A percentile compares a stretch with the other conserved stretches of the same genome.
Evolutionary conservation across 2,797 vertebrate species (phyloP).

Genomic region (Aphelocoma californica): DNA sequence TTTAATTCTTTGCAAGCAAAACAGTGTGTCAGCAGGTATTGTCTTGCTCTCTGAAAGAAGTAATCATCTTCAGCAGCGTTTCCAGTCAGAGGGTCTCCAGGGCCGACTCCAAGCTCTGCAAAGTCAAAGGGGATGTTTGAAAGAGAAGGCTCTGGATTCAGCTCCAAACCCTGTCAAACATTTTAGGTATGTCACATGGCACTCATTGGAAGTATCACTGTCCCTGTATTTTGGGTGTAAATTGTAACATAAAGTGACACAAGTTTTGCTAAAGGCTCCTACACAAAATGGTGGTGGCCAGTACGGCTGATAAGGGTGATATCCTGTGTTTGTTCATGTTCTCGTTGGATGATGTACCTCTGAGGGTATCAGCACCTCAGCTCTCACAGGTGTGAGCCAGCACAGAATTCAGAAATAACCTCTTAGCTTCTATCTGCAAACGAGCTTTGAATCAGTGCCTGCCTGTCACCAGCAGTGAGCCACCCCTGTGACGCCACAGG

Average conservation of each 20-base stretch:
- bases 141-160: neutral
- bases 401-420: neutral
- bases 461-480: neutral
- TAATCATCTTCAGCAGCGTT: neutral
- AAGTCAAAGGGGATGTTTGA: constrained; percentile 10
- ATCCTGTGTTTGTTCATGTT: neutral
- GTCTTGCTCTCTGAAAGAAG: neutral
- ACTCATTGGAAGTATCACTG: neutral
- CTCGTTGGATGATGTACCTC: neutral
- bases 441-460: neutral
- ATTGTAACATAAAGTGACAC: neutral
- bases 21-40: neutral
- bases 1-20: constrained; percentile 23
- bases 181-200: neutral
- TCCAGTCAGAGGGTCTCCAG: neutral
- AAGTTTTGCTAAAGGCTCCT: neutral
- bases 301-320: neutral
- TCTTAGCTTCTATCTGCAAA: neutral
- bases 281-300: rapidly evolving
- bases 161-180: neutral
- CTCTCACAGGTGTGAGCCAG: neutral
- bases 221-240: neutral
- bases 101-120: neutral
- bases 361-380: neutral
- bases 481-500: neutral